Percentiles rank a stretch among this genome's conserved stretches.
Evolutionary conservation across 2,888 invertebrate genomes (phyloP).

Genomic region (Drosophila fungiperda): DNA sequence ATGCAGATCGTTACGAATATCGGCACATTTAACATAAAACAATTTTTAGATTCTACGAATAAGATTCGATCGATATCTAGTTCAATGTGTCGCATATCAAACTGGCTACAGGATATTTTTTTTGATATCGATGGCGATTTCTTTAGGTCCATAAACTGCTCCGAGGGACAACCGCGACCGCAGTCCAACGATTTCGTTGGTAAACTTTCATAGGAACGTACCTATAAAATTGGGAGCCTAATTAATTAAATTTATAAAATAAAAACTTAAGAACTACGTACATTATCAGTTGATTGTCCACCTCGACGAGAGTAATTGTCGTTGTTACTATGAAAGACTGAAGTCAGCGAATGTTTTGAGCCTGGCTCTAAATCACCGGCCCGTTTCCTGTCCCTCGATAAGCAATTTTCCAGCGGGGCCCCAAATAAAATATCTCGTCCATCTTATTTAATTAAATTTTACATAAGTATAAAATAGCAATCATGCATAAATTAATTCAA

Average conservation of each 20-base stretch:
- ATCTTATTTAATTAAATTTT: conserved; percentile 24
- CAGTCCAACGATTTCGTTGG: conserved; percentile 82
- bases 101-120: conserved; percentile 86
- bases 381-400: conserved; percentile 89
- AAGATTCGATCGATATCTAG: conserved; percentile 32
- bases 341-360: conserved; percentile 91
- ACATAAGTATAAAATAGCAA: neutral
- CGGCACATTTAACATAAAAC: conserved; percentile 87
- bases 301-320: conserved; percentile 36
- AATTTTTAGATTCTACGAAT: conserved; percentile 81
- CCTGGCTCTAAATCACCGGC: conserved; percentile 84
- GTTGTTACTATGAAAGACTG: conserved; percentile 85
- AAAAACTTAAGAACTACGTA: conserved; percentile 26
- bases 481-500: neutral
- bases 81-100: conserved; percentile 84
- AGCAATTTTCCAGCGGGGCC: conserved; percentile 92
- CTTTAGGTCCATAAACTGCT: conserved; percentile 72
- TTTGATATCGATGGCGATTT: conserved; percentile 84
- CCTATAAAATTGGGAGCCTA: conserved; percentile 85
- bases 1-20: conserved; percentile 92
- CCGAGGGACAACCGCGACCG: conserved; percentile 22
- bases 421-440: conserved; percentile 88
- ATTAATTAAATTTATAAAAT: neutral
- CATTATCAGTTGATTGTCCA: conserved; percentile 62
- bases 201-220: conserved; percentile 91